A percentile compares a stretch with the other conserved stretches of the same genome.
These are phyloP conservation scores for Ranitomeya variabilis DNA, from an alignment of 2,113 vertebrate genomes.

Conservation along the genomic window DNA sequence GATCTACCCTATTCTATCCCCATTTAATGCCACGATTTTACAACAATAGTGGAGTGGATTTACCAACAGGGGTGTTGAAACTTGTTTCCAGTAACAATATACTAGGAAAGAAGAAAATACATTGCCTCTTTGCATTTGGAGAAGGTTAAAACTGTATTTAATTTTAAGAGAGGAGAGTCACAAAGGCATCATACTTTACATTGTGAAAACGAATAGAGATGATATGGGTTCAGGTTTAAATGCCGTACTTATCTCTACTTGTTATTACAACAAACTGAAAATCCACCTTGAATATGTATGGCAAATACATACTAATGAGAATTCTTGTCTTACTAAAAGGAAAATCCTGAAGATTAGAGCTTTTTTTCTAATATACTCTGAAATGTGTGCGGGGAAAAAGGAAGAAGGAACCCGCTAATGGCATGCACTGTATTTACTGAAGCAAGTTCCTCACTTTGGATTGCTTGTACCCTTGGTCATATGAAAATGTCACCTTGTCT, in stretches of 20 bases:
- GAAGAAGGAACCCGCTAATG: neutral
- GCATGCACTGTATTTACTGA: constrained; percentile 6
- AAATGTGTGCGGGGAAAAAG: neutral
- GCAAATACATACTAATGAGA: constrained; percentile 2
- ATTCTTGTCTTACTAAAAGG: neutral
- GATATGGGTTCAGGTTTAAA: neutral
- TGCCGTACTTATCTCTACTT: neutral
- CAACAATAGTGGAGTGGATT: neutral
- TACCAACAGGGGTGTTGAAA: neutral
- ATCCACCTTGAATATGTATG: neutral
- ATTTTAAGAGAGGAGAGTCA: neutral
- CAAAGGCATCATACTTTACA: neutral
- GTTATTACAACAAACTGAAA: neutral
- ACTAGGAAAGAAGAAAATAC: neutral
- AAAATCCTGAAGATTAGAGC: constrained; percentile 18
- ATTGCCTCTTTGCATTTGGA: neutral
- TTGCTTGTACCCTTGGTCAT: constrained; percentile 26
- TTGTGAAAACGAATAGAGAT: neutral
- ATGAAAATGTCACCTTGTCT: constrained; percentile 50
- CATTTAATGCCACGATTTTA: neutral
- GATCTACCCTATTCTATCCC: neutral
- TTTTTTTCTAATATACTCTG: neutral
- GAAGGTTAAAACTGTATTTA: neutral
- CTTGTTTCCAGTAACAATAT: neutral
- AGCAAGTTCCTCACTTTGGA: constrained; percentile 10